These are phyloP conservation scores for Tautogolabrus adspersus DNA, from an alignment of 2,113 vertebrate species.

Conservation along the genomic window DNA sequence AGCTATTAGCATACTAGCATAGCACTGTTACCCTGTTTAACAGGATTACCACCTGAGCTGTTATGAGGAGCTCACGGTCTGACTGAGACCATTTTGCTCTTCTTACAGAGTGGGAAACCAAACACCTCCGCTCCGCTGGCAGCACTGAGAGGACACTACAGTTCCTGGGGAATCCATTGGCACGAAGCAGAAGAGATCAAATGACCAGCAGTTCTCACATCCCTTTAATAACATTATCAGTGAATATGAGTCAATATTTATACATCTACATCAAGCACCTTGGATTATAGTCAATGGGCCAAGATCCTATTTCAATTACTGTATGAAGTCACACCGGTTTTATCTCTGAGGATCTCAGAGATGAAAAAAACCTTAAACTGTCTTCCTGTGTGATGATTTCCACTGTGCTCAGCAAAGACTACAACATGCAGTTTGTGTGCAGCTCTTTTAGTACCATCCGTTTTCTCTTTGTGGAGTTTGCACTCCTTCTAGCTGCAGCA, in stretches of 20 bases:
- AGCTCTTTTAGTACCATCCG: too few species aligned
- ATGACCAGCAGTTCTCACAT: conserved; percentile 17
- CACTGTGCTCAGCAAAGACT: too few species aligned
- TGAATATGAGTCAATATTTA: not conserved
- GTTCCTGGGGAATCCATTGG: conserved; percentile 30
- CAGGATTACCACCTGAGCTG: not conserved
- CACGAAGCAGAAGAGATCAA: conserved; percentile 1
- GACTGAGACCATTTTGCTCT: conserved; percentile 29
- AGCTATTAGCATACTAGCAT: conserved; percentile 39
- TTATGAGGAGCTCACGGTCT: not conserved
- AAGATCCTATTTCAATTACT: not conserved
- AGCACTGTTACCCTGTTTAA: conserved; percentile 36
- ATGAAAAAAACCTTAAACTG: too few species aligned
- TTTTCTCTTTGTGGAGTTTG: too few species aligned
- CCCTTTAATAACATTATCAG: not conserved
- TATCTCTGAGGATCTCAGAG: too few species aligned
- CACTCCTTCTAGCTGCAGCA: too few species aligned
- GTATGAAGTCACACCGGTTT: too few species aligned
- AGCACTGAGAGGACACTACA: conserved; percentile 2
- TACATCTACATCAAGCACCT: not conserved
- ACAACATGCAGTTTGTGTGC: too few species aligned
- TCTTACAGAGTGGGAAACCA: conserved; percentile 32
- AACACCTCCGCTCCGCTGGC: conserved; percentile 32
- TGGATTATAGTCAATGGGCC: too few species aligned
- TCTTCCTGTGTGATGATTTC: too few species aligned